Evolutionary conservation across 2,113 vertebrate species (phyloP), one percentile per base, ranked within the genome.

Genomic region (Xiphias gladius): DNA sequence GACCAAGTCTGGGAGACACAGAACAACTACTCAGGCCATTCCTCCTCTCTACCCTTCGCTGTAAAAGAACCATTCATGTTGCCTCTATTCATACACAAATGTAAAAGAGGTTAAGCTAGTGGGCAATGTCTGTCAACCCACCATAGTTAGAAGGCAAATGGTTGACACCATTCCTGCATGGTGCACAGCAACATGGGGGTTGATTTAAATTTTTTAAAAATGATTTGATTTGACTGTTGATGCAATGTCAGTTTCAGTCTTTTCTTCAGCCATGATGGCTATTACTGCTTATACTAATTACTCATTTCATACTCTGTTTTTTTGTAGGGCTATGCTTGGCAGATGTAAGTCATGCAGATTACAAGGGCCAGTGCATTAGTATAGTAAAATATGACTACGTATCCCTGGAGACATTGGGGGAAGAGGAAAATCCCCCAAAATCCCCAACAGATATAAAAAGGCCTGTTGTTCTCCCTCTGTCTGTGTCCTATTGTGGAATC

Each of bases 51-150:
- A 12, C 67, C 76, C 75, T 84, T 22, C 74, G 84, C 81, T 74
- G 83, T 92, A 87, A 91, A 92, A 89, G 76, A 87, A 71, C 88
- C 87, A 86, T 92, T 94, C 87, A 94, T 80, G 81, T 68, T 52
- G 62, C 83, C 37, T 88, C 94, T 76, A 93, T 96, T 96, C 93
- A 95, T 88, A 95, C 78, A 93, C 94, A 94, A 95, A 95, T 95
- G 89, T 41, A 81, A 82, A 70, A 43, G 83, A 86, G 86, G 86
- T 88, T 91, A 89, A 86, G 84, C 75, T 79, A 84, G 88, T 85
- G 87, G 87, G 80, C 62, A 76, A 86, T 8, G 75, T 83, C 84
- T 81, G 86, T 88, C 93, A 88, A 86, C 76, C 77, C 90, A 61
- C 82, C 62, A 35, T 64, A 55, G 69, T 57, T 82, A 80, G 77